phyloP scores from a whole-genome alignment of 2,113 vertebrate species.

The Takifugu bimaculatus region DNA sequence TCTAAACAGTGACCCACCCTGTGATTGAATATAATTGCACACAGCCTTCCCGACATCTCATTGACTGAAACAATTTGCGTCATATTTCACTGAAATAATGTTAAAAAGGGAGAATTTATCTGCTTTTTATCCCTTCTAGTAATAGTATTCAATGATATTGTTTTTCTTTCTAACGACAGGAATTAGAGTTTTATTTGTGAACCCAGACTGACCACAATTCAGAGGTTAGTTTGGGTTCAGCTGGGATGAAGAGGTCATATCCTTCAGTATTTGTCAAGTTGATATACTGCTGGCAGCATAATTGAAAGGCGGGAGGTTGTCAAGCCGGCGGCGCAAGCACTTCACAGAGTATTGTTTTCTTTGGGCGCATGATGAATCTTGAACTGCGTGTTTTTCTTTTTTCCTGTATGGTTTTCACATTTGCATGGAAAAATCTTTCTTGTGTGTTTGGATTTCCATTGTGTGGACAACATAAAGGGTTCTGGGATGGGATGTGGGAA shows the following conservation, averaged over 20 bases:
- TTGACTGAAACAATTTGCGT: constrained; percentile 28
- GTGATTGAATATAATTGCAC: constrained; percentile 76
- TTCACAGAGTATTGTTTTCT: constrained; percentile 70
- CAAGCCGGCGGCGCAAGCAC: constrained; percentile 54
- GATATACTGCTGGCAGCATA: constrained; percentile 68
- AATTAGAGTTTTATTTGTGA: constrained; percentile 37
- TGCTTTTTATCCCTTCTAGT: constrained; percentile 13
- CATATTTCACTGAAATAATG: constrained; percentile 32
- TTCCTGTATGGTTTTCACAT: constrained; percentile 79
- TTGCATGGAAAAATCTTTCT: constrained; percentile 77
- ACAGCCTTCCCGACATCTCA: constrained; percentile 57
- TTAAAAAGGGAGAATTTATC: constrained; percentile 20
- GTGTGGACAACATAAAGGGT: constrained; percentile 75
- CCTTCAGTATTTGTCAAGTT: constrained; percentile 71
- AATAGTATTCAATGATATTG: constrained; percentile 21
- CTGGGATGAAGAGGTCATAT: constrained; percentile 66
- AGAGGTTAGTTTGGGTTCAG: constrained; percentile 61
- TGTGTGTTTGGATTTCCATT: constrained; percentile 79
- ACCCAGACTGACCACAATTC: constrained; percentile 40
- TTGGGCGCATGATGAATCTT: constrained; percentile 64
- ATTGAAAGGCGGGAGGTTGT: constrained; percentile 65
- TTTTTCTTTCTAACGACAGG: constrained; percentile 8
- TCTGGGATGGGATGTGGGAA: constrained; percentile 72
- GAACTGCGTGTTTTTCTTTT: constrained; percentile 68
- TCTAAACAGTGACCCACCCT: constrained; percentile 76